These are phyloP conservation scores for Ips typographus DNA, from an alignment of 1,140 invertebrate species.

Conservation along the genomic window DNA sequence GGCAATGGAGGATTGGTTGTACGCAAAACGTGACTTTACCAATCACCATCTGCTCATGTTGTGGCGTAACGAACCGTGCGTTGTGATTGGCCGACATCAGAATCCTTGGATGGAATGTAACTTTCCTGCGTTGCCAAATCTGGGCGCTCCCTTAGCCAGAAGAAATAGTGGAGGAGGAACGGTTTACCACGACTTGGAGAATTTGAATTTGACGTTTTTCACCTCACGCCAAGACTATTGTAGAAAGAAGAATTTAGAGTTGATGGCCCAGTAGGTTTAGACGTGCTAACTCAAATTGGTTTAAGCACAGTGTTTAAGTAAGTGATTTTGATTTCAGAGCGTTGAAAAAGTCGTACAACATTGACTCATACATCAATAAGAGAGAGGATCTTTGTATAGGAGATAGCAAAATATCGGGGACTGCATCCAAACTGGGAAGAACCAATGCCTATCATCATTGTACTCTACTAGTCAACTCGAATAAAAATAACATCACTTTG, in stretches of 20 bases:
- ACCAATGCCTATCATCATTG: constrained; percentile 92
- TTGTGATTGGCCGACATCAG: constrained; percentile 95
- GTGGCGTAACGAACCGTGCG: constrained; percentile 89
- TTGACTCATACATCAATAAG: constrained; percentile 73
- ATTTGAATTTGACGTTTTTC: constrained; percentile 91
- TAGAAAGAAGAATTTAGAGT: constrained; percentile 79
- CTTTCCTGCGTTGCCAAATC: constrained; percentile 55
- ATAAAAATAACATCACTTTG: constrained; percentile 75
- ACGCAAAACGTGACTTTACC: constrained; percentile 78
- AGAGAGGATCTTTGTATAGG: constrained; percentile 65
- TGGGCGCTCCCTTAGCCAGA: constrained; percentile 73
- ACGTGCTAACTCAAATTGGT: background rate
- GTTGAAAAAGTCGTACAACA: constrained; percentile 73
- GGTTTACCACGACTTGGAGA: constrained; percentile 95
- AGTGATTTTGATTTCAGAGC: constrained; percentile 51
- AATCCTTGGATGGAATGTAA: constrained; percentile 95
- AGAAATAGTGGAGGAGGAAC: constrained; percentile 94
- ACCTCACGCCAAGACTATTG: constrained; percentile 75
- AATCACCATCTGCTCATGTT: constrained; percentile 82
- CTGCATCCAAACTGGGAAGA: constrained; percentile 84
- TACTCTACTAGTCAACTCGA: constrained; percentile 83
- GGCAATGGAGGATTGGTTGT: constrained; percentile 93
- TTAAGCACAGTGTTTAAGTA: background rate
- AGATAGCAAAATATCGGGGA: constrained; percentile 72
- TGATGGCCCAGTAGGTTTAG: constrained; percentile 65